Evolutionary conservation across 2,113 vertebrate genomes (phyloP).

Genomic region (Ondatra zibethicus): DNA sequence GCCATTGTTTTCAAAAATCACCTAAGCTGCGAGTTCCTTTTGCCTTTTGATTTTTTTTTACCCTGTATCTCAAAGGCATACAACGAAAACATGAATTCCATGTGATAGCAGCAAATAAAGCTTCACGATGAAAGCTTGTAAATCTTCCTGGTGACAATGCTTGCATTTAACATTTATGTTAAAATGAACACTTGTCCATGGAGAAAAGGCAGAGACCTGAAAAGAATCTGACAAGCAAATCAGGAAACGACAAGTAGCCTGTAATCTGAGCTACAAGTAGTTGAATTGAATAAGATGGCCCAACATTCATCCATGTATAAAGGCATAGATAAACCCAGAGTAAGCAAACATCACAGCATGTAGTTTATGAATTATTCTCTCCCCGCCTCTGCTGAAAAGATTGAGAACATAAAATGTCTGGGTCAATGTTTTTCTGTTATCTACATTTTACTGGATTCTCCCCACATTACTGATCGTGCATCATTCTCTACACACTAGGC

Average conservation of each 20-base stretch:
- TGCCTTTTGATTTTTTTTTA: constrained; percentile 48
- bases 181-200: neutral
- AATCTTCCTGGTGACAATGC: neutral
- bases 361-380: constrained; percentile 4
- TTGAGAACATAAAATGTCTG: neutral
- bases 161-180: neutral
- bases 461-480: neutral
- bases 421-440: neutral
- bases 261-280: neutral
- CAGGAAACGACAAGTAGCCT: neutral
- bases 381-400: neutral
- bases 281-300: neutral
- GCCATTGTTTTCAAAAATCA: constrained; percentile 69
- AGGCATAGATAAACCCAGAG: neutral
- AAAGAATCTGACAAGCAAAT: neutral
- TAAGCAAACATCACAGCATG: neutral
- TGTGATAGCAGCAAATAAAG: neutral
- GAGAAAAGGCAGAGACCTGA: constrained; percentile 22
- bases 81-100: constrained; percentile 60
- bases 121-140: constrained; percentile 40
- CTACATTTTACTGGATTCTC: neutral
- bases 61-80: neutral
- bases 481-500: neutral
- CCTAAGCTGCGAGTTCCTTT: constrained; percentile 67
- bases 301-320: neutral